Evolutionary conservation across 2,888 invertebrate genomes (phyloP).

Genomic region (Caenorhabditis sp.): DNA sequence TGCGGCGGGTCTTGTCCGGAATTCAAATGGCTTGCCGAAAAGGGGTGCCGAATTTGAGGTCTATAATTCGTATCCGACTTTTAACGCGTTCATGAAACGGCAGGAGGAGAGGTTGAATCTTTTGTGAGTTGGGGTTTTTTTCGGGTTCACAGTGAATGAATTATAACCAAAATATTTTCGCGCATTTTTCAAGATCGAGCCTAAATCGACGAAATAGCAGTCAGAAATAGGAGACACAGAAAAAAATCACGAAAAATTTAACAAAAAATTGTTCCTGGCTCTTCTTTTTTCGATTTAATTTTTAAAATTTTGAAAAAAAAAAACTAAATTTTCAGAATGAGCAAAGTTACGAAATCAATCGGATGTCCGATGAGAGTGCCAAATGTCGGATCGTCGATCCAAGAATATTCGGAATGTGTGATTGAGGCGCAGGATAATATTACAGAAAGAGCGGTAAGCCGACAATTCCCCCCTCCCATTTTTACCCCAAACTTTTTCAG

Average conservation of each 20-base stretch:
- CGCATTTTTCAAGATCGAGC: no score
- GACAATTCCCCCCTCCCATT: not conserved
- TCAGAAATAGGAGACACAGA: no score
- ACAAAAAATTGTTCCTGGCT: no score
- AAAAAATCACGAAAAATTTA: no score
- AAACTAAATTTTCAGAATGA: constrained; percentile 39
- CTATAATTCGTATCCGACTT: constrained; percentile 57
- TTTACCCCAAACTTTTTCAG: constrained; percentile 11
- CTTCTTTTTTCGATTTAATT: no score
- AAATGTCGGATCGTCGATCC: constrained; percentile 23
- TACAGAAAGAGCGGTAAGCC: constrained; percentile 56
- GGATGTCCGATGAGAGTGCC: constrained; percentile 49
- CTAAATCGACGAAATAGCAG: no score
- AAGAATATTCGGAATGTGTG: constrained; percentile 50
- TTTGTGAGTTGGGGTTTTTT: constrained; percentile 35
- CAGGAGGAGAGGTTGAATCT: constrained; percentile 42
- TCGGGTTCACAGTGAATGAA: not conserved
- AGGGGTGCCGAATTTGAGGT: constrained; percentile 61
- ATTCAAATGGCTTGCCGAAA: constrained; percentile 47
- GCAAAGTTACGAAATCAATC: constrained; percentile 35
- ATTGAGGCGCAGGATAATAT: constrained; percentile 59
- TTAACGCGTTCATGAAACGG: constrained; percentile 53
- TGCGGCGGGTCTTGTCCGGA: constrained; percentile 34
- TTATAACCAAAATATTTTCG: no score
- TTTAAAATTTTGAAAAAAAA: no score